Conservation (phyloP, 2,888 invertebrate species). For the Drosophila neotestacea region DNA sequence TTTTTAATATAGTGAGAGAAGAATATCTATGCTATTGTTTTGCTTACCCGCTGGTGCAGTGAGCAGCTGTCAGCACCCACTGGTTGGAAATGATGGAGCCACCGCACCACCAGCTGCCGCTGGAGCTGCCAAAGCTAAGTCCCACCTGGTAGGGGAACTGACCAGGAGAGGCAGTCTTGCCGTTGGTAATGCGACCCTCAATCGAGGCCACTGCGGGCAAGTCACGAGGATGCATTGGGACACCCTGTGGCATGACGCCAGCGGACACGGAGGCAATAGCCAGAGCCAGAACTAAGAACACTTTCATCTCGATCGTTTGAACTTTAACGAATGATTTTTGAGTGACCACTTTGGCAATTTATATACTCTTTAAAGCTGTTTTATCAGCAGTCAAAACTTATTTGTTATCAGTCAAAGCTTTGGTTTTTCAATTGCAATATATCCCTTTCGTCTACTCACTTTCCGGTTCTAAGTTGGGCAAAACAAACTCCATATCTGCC, state of each 20-base stretch:
- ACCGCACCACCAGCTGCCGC: constrained; percentile 76
- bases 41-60: constrained; percentile 77
- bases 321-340: constrained; percentile 49
- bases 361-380: constrained; percentile 9
- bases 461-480: neutral
- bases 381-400: constrained; percentile 5
- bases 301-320: constrained; percentile 64
- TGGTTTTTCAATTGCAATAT: neutral
- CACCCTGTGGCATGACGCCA: constrained; percentile 49
- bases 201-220: constrained; percentile 43
- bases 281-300: constrained; percentile 68
- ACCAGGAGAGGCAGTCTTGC: constrained; percentile 57
- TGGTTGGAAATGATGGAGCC: constrained; percentile 70
- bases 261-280: constrained; percentile 71
- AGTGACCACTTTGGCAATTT: constrained; percentile 10
- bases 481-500: constrained; percentile 2
- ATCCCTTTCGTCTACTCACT: constrained; percentile 7
- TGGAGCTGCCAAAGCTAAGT: constrained; percentile 60
- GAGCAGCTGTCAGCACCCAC: constrained; percentile 80
- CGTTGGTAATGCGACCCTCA: constrained; percentile 78
- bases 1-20: neutral
- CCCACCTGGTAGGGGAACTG: constrained; percentile 81
- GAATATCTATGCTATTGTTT: neutral
- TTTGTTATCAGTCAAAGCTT: constrained; percentile 11
- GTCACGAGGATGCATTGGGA: constrained; percentile 63